Evolutionary conservation across 2,113 vertebrate genomes (phyloP).

Genomic region (Rhegmatorhina hoffmannsi): DNA sequence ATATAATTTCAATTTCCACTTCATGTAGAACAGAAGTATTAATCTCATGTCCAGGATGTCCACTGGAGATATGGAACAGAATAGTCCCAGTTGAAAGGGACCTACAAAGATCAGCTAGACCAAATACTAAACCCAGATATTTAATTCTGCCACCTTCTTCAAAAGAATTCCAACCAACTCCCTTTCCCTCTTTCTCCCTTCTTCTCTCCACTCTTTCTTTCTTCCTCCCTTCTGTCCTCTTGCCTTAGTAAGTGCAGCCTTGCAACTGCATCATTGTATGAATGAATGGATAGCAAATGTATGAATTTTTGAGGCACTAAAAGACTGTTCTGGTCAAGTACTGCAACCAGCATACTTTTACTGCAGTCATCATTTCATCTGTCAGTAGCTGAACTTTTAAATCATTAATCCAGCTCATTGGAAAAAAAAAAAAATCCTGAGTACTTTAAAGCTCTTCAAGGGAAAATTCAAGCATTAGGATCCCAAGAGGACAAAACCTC

Average conservation of each 20-base stretch:
- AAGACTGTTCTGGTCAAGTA: background rate
- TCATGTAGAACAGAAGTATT: background rate
- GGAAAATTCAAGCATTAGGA: background rate
- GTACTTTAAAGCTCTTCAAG: background rate
- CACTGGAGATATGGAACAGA: background rate
- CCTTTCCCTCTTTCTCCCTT: background rate
- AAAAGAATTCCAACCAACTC: background rate
- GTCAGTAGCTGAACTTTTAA: constrained; percentile 10
- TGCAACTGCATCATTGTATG: background rate
- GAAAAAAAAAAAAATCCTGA: background rate
- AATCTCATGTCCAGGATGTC: background rate
- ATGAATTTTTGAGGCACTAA: background rate
- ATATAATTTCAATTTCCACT: background rate
- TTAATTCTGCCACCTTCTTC: background rate
- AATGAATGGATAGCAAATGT: background rate
- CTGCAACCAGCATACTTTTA: background rate
- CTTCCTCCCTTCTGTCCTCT: background rate
- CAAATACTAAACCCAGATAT: background rate
- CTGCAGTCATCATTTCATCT: constrained; percentile 11
- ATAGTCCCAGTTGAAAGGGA: background rate
- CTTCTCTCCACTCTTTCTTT: background rate
- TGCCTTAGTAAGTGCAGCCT: background rate
- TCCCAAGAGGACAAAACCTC: constrained; percentile 20
- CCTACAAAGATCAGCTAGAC: background rate
- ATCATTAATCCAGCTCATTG: background rate